phyloP scores from a whole-genome alignment of 2,113 vertebrate genomes.

The Thryonomys swinderianus region DNA sequence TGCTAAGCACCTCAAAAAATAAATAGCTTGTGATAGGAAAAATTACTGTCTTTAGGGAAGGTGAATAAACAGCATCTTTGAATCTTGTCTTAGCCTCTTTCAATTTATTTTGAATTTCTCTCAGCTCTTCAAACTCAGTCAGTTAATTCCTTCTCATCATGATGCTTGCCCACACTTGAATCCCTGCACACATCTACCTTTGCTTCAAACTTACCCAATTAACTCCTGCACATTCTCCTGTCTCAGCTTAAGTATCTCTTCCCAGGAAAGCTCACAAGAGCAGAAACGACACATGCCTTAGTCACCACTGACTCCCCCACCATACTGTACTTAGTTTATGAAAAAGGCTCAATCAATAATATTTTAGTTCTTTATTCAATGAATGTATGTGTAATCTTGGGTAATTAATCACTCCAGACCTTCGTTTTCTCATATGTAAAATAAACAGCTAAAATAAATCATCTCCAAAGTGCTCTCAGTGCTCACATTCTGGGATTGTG shows the following conservation, averaged over 20 bases:
- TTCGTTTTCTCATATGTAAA: slow-evolving; percentile 12
- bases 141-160: not conserved
- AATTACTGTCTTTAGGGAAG: not conserved
- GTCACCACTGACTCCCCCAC: not conserved
- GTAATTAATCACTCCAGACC: not conserved
- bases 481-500: not conserved
- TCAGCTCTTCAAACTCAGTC: not conserved
- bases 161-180: not conserved
- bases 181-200: not conserved
- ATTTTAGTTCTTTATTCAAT: not conserved
- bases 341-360: not conserved
- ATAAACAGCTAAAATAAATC: not conserved
- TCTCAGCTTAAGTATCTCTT: not conserved
- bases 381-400: not conserved
- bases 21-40: not conserved
- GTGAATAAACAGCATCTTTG: not conserved
- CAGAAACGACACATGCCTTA: not conserved
- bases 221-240: not conserved
- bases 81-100: slow-evolving; percentile 26
- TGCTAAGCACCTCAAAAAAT: slow-evolving; percentile 40
- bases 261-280: not conserved
- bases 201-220: not conserved
- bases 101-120: slow-evolving; percentile 2
- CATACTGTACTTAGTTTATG: not conserved
- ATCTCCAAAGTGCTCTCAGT: not conserved